Evolutionary conservation across 2,113 vertebrate species (phyloP).

Genomic region (zebrafish (Danio rerio)): DNA sequence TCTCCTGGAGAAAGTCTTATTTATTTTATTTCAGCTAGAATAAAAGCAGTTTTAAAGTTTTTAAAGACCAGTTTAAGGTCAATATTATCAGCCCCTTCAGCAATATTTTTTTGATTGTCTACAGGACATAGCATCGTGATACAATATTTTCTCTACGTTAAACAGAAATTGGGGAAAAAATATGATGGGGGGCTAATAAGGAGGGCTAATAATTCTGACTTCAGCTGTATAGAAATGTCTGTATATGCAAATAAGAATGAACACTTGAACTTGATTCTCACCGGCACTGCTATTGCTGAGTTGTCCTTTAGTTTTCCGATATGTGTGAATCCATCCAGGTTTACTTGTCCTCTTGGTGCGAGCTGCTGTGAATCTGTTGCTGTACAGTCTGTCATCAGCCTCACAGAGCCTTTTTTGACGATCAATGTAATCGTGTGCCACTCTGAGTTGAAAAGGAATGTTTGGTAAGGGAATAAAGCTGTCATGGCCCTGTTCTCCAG

Average conservation of each 20-base stretch:
- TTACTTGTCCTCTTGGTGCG: conserved; percentile 77
- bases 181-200: no score
- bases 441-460: conserved; percentile 84
- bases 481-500: conserved; percentile 74
- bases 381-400: conserved; percentile 84
- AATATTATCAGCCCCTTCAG: no score
- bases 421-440: conserved; percentile 87
- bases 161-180: no score
- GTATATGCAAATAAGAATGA: background rate
- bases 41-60: no score
- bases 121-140: no score
- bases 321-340: conserved; percentile 80
- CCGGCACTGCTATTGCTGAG: conserved; percentile 82
- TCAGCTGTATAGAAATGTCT: background rate
- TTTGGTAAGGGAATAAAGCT: conserved; percentile 75
- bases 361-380: conserved; percentile 77
- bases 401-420: conserved; percentile 76
- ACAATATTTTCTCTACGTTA: no score
- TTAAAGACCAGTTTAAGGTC: no score
- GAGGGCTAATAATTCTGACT: no score
- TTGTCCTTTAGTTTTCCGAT: conserved; percentile 86
- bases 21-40: no score
- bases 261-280: conserved; percentile 68
- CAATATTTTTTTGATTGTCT: no score
- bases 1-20: no score